phyloP scores from a whole-genome alignment of 2,888 invertebrate species.

The Sabatieria punctata region DNA sequence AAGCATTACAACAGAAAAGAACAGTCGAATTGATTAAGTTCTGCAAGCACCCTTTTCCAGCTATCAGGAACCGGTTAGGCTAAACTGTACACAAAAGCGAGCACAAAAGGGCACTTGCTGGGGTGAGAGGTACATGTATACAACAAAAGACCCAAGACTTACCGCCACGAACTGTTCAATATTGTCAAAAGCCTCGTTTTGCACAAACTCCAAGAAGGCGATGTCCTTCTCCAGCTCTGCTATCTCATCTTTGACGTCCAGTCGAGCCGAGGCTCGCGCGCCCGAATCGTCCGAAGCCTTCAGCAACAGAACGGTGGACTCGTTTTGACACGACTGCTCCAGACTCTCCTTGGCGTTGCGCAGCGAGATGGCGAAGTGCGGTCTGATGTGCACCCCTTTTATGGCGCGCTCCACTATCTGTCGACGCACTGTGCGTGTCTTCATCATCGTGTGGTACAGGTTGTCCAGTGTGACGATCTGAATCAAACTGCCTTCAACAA shows the following conservation, averaged over 20 bases:
- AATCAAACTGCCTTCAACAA: no score
- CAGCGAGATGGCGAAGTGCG: conserved; percentile 26
- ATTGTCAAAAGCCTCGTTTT: conserved; percentile 28
- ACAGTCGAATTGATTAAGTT: no score
- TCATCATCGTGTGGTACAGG: conserved; percentile 29
- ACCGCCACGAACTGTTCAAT: conserved; percentile 28
- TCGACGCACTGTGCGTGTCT: conserved; percentile 24
- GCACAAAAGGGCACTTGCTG: no score
- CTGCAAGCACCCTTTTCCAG: no score
- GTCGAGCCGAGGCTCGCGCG: no score
- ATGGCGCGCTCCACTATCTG: no score
- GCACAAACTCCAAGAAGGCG: conserved; percentile 25
- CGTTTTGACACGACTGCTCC: conserved; percentile 14
- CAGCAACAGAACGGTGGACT: conserved; percentile 13
- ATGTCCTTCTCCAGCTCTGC: conserved; percentile 19
- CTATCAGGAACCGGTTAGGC: no score
- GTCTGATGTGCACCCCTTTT: conserved; percentile 28
- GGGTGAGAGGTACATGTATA: no score
- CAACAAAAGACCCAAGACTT: conserved; percentile 7
- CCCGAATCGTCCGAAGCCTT: no score
- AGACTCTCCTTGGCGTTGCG: conserved; percentile 23
- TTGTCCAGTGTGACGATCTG: conserved; percentile 23
- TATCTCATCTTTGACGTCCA: no score
- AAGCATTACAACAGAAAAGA: no score
- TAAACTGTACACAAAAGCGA: no score